Base-by-base conservation (phyloP, 2,888 invertebrate genomes). In the Synergus itoensis region DNA sequence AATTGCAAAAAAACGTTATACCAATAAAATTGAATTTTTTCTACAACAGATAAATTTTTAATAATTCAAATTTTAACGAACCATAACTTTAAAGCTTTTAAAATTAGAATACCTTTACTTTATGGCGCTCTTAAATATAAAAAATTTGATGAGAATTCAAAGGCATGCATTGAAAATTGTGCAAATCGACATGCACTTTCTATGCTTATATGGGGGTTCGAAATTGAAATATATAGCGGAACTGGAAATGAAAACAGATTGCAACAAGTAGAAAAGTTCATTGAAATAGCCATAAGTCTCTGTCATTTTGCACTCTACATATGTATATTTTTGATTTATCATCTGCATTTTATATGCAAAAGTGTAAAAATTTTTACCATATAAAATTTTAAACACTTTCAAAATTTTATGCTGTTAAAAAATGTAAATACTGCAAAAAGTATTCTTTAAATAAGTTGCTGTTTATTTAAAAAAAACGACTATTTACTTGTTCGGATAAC, bases 231-330 rank as follows among this genome's bases (percentile, higher is more conserved):
- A 45, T 43, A 67, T 41, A 45, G 67, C 67, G 67, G 21, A 67
- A 67, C 8, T 16, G 67, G 41, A 67, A 67, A 67, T 67, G 67
- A 67, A 67, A 67, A 67, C 41, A 43, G 43, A 67, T 67, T 41
- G 43, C 67, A 67, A 67, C 21, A 65, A 65, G 18, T 18, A 65
- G 16, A 40, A 65, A 65, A 40, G 18, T 60, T 21, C 5, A 65
- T 40, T 65, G 43, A 67, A 67, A 67, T 1, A 41, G 41, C 60
- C 12, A 21, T 21, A 21, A 12, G 12, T 21, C 21, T 11, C 21
- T 12, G 12, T 60, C 21, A n/a, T 21, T 60, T 60, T 21, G 11
- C 21, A 21, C 12, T 60, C 11, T 0, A 28, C 28, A 28, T 28
- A 28, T 28, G 0, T 21, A 60, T 4, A 21, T 60, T 9, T 9